phyloP scores from a whole-genome alignment of 2,797 vertebrate species.

The Centropyge bicolor region DNA sequence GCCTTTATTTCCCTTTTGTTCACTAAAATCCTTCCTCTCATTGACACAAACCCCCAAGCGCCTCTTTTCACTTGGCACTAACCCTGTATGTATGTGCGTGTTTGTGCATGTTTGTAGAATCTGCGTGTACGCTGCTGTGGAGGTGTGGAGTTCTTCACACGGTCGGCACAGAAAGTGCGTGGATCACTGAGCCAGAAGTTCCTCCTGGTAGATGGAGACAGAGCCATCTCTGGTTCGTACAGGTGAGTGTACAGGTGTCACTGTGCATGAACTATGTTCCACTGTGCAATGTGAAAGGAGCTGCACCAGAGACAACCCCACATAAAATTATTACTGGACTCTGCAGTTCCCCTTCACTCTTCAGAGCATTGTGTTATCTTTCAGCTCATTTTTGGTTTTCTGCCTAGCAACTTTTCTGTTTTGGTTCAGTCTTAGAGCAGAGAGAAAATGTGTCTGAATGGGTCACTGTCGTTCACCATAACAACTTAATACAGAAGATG shows the following conservation, averaged over 20 bases:
- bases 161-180: conserved; percentile 90
- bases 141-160: conserved; percentile 93
- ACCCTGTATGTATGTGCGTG: conserved; percentile 33
- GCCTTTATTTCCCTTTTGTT: conserved; percentile 42
- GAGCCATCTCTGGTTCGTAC: conserved; percentile 92
- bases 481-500: too few relatives aligned
- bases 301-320: not conserved
- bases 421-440: not conserved
- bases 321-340: not conserved
- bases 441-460: too few relatives aligned
- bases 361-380: not conserved
- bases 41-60: conserved; percentile 6
- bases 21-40: conserved; percentile 14
- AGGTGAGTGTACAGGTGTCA: conserved; percentile 59
- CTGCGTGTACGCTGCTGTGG: conserved; percentile 91
- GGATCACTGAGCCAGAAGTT: conserved; percentile 94
- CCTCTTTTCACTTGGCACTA: conserved; percentile 14
- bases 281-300: not conserved
- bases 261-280: not conserved
- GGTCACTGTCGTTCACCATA: too few relatives aligned
- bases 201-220: conserved; percentile 96
- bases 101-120: conserved; percentile 82
- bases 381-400: not conserved
- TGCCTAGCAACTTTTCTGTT: not conserved
- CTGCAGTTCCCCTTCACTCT: not conserved